Base-by-base conservation (phyloP, 2,113 vertebrate genomes). In the Centropus bengalensis region DNA sequence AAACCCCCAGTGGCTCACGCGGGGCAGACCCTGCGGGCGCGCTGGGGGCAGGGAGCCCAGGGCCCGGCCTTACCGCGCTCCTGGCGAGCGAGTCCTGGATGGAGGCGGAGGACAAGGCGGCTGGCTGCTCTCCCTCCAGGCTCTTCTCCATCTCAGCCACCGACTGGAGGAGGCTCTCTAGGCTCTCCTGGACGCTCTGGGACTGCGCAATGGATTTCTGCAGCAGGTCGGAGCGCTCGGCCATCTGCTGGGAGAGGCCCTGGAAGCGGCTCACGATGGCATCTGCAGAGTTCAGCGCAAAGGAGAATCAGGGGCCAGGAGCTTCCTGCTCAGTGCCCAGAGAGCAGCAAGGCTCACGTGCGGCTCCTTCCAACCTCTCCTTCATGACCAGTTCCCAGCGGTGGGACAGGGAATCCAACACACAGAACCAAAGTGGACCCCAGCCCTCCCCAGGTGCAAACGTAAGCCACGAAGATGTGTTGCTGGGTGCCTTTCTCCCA, bases 201-300 rank as follows among this genome's bases (percentile, higher is more conserved):
- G 99, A 99, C 94, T 99, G 99, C 26, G 99, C 99, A 8, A 99
- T 98, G 36, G 99, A 98, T 56, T 99, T 99, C 97, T 99, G 99
- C 75, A 99, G 98, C 93, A 99, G 97, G 89, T 99, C 98, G 0
- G 99, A 98, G 51, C 98, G 98, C 55, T 98, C 98, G 0, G 98
- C 98, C 86, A 99, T 98, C 16, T 97, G 98, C 24, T 95, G 93
- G 7, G 98, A 99, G 36, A 99, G 98, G 59, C 95, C 98, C 51
- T 98, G 98, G 93, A 99, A 99, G 32, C 97, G 97, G 70, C 97
- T 98, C 88, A 98, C 96, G 18, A 99, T 97, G 82, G 97, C 97
- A 68, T 98, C 99, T 99, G 96, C 20, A 40, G 92, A 86, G 91
- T 22, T 16, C 55, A 63, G 92, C 0, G 3, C 86, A 38, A 20